Evolutionary conservation across 1,140 invertebrate species (phyloP), one percentile per base, ranked within the genome.

Genomic region (Zeugodacus cucurbitae): DNA sequence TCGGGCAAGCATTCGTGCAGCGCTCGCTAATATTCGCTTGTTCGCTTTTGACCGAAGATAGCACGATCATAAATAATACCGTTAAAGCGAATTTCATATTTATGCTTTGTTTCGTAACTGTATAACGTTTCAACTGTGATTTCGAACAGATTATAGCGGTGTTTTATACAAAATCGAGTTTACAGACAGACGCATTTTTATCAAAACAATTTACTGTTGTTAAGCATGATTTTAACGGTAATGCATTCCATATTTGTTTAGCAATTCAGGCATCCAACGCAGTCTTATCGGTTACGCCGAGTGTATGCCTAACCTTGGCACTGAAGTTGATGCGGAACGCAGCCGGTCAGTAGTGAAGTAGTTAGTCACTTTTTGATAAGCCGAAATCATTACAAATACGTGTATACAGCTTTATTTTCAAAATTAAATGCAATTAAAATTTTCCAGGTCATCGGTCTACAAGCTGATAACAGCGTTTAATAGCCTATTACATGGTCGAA

Each of bases 1-100:
- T 85, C 14, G 89, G 89, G 32, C 89, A 89, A 26, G 29, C 85
- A 41, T 34, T 29, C 6, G 62, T 48, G 32, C 87, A 88, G 14
- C n/a, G 8, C 26, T 26, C 41, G 2, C 22, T 29, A 22, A 0
- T 22, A 29, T 44, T 48, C 1, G n/a, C n/a, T 48, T 82, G 41
- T 0, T 29, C 11, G 44, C 41, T n/a, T 48, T 82, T 44, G 10
- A 41, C n/a, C 10, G 41, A 5, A 2, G 41, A n/a, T 11, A 82
- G 41, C 6, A 54, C 14, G 48, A 82, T 48, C 20, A 82, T 2
- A 17, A 82, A 4, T 54, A 82, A 2, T 48, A 48, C 7, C 7
- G 74, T 48, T 48, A 41, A 5, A 44, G 10, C n/a, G 74, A 82
- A 48, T 48, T 82, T 82, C 74, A 82, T 82, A 1, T 78, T 78